These are phyloP conservation scores for Tragulus kanchil DNA, from an alignment of 2,113 vertebrate genomes.

Conservation along the genomic window DNA sequence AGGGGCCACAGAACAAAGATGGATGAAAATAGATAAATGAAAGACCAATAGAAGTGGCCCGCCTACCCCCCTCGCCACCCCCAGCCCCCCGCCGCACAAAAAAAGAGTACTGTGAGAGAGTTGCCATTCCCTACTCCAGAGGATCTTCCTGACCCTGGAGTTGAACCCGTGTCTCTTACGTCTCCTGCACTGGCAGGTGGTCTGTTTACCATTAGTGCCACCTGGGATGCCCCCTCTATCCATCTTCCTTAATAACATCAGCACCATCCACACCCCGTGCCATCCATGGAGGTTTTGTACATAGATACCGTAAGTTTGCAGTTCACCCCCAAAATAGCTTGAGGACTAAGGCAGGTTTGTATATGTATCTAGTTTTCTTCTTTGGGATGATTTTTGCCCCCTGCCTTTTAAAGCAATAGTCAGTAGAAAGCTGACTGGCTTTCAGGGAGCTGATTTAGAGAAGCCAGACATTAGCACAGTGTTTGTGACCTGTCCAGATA, in stretches of 20 bases:
- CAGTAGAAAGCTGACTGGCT: not conserved
- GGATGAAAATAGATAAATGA: no score
- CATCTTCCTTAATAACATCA: accelerated
- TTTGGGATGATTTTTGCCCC: not conserved
- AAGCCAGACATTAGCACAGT: not conserved
- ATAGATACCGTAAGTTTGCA: not conserved
- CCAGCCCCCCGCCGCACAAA: no score
- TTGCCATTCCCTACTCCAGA: not conserved
- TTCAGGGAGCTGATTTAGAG: not conserved
- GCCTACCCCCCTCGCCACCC: no score
- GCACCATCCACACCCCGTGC: no score
- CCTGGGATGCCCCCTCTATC: not conserved
- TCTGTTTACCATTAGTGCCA: not conserved
- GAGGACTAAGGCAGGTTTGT: not conserved
- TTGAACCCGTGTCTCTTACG: not conserved
- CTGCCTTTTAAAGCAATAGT: not conserved
- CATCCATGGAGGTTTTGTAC: not conserved
- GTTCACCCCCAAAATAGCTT: not conserved
- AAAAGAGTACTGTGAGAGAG: no score
- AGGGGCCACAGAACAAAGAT: no score
- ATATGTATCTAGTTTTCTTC: not conserved
- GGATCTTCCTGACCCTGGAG: not conserved
- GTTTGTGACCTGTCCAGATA: not conserved
- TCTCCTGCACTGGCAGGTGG: not conserved
- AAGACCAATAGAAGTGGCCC: no score